phyloP scores from a whole-genome alignment of 2,888 invertebrate species.

The Eurytoma californica region DNA sequence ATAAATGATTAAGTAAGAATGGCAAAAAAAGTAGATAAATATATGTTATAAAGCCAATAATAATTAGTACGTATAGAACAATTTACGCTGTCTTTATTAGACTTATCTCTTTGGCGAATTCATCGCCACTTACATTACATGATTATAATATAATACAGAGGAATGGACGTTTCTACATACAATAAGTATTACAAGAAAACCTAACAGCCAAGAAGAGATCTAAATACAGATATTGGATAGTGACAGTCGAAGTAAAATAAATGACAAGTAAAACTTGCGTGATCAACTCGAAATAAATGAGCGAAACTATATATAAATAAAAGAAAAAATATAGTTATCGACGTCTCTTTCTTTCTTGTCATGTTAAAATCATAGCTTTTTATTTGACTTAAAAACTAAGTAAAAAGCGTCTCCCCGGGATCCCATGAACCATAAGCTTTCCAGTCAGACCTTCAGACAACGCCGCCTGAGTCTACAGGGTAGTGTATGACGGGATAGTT shows the following conservation, averaged over 20 bases:
- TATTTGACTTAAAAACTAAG: slow-evolving; percentile 41
- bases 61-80: slow-evolving; percentile 31
- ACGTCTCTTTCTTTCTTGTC: not conserved
- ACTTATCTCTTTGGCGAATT: slow-evolving; percentile 25
- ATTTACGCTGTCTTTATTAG: slow-evolving; percentile 53
- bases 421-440: too few species aligned
- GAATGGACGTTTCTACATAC: slow-evolving; percentile 51
- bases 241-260: slow-evolving; percentile 2
- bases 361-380: slow-evolving; percentile 13
- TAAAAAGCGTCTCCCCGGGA: slow-evolving; percentile 45
- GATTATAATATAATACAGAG: slow-evolving; percentile 55
- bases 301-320: not conserved
- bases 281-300: slow-evolving; percentile 2
- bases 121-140: slow-evolving; percentile 48
- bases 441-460: too few species aligned
- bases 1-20: not conserved
- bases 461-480: slow-evolving; percentile 37
- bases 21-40: not conserved
- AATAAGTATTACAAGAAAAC: slow-evolving; percentile 35
- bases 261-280: not conserved
- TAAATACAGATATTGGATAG: slow-evolving; percentile 12
- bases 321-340: too few species aligned
- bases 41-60: not conserved
- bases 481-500: slow-evolving; percentile 60
- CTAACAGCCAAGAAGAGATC: slow-evolving; percentile 4